Percentiles rank a stretch among this genome's conserved stretches.
Evolutionary conservation across 2,113 vertebrate genomes (phyloP).

Genomic region (Turnix velox): DNA sequence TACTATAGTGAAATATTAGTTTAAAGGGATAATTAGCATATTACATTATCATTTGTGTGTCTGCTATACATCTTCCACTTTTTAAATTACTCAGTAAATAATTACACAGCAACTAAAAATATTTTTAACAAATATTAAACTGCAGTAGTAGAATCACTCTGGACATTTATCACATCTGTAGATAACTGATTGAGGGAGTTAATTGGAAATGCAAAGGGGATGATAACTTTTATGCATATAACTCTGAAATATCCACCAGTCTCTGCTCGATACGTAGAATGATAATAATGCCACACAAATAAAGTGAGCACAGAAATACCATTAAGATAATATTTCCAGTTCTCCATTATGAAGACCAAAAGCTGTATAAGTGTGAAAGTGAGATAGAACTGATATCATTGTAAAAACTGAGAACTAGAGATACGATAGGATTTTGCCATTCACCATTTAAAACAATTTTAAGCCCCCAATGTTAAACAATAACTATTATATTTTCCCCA

Average conservation of each 20-base stretch:
- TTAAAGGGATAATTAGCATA: neutral
- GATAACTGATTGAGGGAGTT: neutral
- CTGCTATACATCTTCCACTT: neutral
- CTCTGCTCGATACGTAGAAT: neutral
- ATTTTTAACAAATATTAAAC: neutral
- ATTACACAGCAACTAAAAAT: neutral
- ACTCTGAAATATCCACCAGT: neutral
- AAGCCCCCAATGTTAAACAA: fast-evolving
- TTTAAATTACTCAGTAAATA: neutral
- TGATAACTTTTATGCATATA: neutral
- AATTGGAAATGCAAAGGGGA: neutral
- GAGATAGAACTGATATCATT: neutral
- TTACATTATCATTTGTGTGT: neutral
- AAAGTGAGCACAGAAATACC: neutral
- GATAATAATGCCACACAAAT: neutral
- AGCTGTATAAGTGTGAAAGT: neutral
- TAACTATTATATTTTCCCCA: neutral
- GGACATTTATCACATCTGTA: neutral
- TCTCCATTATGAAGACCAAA: neutral
- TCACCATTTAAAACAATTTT: neutral
- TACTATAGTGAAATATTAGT: neutral
- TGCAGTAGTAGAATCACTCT: neutral
- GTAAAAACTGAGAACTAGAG: neutral
- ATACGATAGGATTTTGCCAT: neutral
- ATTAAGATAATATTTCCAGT: neutral